Base-by-base conservation (phyloP, 2,888 invertebrate genomes). In the Cephus sareptanus region DNA sequence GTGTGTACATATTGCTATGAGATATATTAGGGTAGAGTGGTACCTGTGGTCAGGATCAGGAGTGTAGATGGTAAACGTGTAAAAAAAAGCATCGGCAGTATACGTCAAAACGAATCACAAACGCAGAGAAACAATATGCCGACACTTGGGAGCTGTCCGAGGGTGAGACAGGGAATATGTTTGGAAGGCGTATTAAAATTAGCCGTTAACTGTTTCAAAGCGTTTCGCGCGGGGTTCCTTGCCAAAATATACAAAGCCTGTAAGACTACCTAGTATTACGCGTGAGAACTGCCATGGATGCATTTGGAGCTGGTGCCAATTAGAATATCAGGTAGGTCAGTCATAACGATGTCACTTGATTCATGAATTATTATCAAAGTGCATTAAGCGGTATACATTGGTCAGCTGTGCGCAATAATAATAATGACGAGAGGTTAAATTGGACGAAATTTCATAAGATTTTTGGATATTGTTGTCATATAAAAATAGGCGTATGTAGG, bases 181-280 rank as follows among this genome's bases (percentile, higher is more conserved):
- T 75, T 75, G 75, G 75, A 71, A 75, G 73, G 40, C 73, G 78
- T 71, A 78, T 78, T 78, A 78, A 78, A 78, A 78, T 78, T 78
- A 76, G 78, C 78, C 75, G 76, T 78, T 77, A 78, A 78, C 31
- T 73, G 76, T 78, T 78, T 78, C 75, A 76, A 78, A 78, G 76
- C 78, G 78, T 76, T 71, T 73, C 56, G 76, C 69, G 73, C 78
- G 73, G 73, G 73, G 78, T 56, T 68, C 69, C 34, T 30, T 78
- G 78, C 78, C 78, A 78, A 78, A 78, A 76, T 68, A 78, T 34
- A 78, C 78, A 78, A 76, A 78, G 33, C 73, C 1, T 31, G 31
- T 31, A 31, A 34, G 71, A 71, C 56, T 23, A 56, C 23, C 56
- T 56, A 56, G 56, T 23, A 56, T 9, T 56, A 11, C 71, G 31